Evolutionary conservation across 2,888 invertebrate genomes (phyloP), one percentile per base, ranked within the genome.

Genomic region (Minunthozetes semirufus): DNA sequence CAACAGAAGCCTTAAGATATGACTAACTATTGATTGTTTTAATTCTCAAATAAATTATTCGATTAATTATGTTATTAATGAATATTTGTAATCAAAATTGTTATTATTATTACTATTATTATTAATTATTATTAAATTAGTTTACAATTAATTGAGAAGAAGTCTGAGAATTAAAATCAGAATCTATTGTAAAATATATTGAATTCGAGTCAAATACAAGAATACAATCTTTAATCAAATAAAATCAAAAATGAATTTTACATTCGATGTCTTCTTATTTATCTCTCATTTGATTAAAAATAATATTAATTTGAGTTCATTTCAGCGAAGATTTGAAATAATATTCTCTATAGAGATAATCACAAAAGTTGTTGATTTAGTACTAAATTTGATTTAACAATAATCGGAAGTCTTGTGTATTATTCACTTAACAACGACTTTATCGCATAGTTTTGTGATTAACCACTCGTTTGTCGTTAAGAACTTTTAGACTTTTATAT

Each of bases 351-450:
- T 59, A 59, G 59, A 27, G 17, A 59, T 59, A 27, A 59, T 59
- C 59, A 27, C 2, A 56, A 56, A 25, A 25, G 2, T 48, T 50
- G 50, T 56, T 22, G 56, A 56, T 1, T 56, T 56, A 9, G 56
- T 22, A 6, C 4, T 56, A 13, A 22, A 59, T 27, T 29, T 29
- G 15, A 59, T 22, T 27, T 15, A 48, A 70, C 19, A 27, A 19
- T 8, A 70, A 70, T 46, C 70, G 70, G 70, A 70, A 66, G 63
- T 66, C 33, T 38, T 46, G 33, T 70, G 13, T 68, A 19, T 68
- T 68, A 70, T 48, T 70, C 25, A 42, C 70, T 22, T 48, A 48
- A 70, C 70, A 48, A 70, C 70, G 38, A 70, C 70, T 19, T n/a
- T 70, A 70, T 70, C 70, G 70, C 70, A 42, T 42, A 70, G 17